phyloP scores from a whole-genome alignment of 2,888 invertebrate species.

The Parnassius glacialis region DNA sequence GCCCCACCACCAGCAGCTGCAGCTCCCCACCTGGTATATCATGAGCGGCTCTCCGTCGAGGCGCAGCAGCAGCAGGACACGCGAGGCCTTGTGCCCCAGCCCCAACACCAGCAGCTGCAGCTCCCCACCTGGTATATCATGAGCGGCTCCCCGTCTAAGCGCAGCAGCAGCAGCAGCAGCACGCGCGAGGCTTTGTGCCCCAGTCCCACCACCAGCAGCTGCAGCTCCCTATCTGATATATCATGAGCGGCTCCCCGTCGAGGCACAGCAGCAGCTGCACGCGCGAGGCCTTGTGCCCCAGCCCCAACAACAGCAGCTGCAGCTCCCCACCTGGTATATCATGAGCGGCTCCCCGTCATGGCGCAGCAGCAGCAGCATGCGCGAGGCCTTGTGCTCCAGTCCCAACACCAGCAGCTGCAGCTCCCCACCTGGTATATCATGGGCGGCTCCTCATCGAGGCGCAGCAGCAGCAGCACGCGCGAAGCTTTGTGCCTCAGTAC shows the following conservation, averaged over 20 bases:
- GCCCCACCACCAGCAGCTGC: no score
- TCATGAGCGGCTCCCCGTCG: constrained; percentile 86
- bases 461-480: constrained; percentile 86
- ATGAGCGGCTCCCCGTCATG: constrained; percentile 86
- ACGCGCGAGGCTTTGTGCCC: no score
- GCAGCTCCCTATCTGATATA: constrained; percentile 86
- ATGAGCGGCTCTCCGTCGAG: constrained; percentile 86
- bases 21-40: constrained; percentile 86
- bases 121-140: constrained; percentile 83
- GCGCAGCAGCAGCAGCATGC: constrained; percentile 77
- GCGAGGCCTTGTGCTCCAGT: no score
- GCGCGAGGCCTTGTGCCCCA: no score
- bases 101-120: no score
- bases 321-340: constrained; percentile 86
- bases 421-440: constrained; percentile 89
- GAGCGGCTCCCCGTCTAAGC: constrained; percentile 85
- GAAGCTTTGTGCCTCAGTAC: constrained; percentile 81
- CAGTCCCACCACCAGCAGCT: no score
- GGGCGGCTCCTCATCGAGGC: constrained; percentile 84
- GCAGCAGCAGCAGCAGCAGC: constrained; percentile 85
- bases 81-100: constrained; percentile 82
- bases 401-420: no score
- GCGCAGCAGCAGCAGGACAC: constrained; percentile 86
- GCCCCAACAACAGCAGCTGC: no score
- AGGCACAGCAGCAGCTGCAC: constrained; percentile 80